Conservation (phyloP, 2,113 vertebrate genomes). For the Glaucomys volans region DNA sequence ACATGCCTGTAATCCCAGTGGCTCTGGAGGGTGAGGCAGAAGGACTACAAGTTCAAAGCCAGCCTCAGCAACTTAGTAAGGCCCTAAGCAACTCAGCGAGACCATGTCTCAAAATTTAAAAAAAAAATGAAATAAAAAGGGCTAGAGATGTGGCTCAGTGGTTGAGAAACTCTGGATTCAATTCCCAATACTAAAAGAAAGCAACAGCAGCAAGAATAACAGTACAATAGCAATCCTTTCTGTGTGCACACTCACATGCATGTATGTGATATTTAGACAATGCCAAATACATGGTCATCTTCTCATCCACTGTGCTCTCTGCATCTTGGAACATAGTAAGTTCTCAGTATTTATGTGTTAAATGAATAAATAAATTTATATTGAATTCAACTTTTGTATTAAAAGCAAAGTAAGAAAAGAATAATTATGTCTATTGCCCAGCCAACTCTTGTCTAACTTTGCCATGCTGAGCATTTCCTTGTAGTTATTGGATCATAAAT, state of each 20-base stretch:
- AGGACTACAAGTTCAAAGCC: no score
- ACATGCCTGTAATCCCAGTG: no score
- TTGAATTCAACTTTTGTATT: background rate
- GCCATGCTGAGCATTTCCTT: background rate
- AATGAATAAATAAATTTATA: background rate
- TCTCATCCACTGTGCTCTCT: background rate
- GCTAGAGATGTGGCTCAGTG: no score
- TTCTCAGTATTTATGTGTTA: background rate
- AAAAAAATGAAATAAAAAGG: no score
- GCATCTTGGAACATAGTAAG: background rate
- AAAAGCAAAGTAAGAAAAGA: background rate
- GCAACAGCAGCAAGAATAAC: no score
- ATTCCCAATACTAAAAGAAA: no score
- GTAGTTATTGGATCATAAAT: background rate
- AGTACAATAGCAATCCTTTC: background rate
- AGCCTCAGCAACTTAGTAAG: no score
- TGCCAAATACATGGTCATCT: background rate
- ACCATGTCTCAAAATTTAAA: no score
- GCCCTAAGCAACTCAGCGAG: no score
- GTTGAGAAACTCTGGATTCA: no score
- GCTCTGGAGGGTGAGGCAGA: no score
- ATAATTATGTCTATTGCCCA: background rate
- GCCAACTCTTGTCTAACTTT: background rate
- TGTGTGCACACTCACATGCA: background rate
- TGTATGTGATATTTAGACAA: background rate